Evolutionary conservation across 2,797 vertebrate species (phyloP), one percentile per base, ranked within the genome.

Genomic region (Perdix hodgsoniae): DNA sequence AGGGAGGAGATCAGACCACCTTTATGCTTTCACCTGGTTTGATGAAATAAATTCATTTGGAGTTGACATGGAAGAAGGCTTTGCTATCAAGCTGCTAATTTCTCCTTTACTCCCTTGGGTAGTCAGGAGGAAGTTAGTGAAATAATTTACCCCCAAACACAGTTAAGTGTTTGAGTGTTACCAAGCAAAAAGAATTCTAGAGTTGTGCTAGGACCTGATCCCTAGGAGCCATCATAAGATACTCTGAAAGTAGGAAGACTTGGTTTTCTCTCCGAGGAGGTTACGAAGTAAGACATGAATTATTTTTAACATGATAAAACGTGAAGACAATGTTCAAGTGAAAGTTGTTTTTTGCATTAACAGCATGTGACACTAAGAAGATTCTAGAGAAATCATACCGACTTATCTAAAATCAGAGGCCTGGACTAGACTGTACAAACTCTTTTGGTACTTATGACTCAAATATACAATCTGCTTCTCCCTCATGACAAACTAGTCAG

Each of bases 11-110:
- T 4, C 35, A 70, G 23, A 59, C 44, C 31, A 61, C 13, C 9
- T 60, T 11, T 17, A 49, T 0, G 1, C 8, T 85, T 80, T 33
- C 40, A 71, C 6, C 14, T 1, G 4, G 17, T 39, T 23, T 49
- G n/a, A 74, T 42, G 8, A 61, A 67, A 63, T 35, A 64, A 71
- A 85, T 54, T 40, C 83, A 50, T 86, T 63, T 6, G 3, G 31
- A 92, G 47, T 12, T 31, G 21, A 8, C 27, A 40, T 14, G 3
- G 50, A n/a, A 47, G 47, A 91, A 70, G 10, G 4, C 11, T 70
- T 10, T 56, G 8, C 10, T 63, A 70, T 11, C 21, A 85, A 9
- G 50, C 14, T 69, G 18, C 21, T 33, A 44, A 23, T 9, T 95
- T n/a, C 35, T 50, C 6, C 67, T 75, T 54, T 78, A 26, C 13